phyloP scores from a whole-genome alignment of 1,140 invertebrate species.

The Drosophila rhopaloa region DNA sequence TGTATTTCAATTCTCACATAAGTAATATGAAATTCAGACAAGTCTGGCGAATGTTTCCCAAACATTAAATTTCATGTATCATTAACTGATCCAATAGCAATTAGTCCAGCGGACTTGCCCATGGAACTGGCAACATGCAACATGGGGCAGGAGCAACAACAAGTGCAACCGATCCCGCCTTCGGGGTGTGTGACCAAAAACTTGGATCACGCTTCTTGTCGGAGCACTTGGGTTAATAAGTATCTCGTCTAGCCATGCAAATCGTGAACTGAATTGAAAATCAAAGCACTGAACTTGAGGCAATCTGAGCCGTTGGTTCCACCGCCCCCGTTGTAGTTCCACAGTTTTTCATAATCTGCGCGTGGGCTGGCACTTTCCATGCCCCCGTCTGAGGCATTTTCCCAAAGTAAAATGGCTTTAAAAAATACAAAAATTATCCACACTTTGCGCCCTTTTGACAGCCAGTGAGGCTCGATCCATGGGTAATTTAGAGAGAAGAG shows the following conservation, averaged over 20 bases:
- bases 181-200: constrained; percentile 60
- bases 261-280: constrained; percentile 56
- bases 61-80: constrained; percentile 14
- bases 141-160: constrained; percentile 22
- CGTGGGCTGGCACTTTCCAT: constrained; percentile 55
- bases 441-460: constrained; percentile 68
- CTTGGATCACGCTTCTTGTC: constrained; percentile 57
- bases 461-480: constrained; percentile 32
- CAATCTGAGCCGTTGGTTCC: constrained; percentile 24
- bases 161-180: constrained; percentile 44
- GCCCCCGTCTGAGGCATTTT: constrained; percentile 25
- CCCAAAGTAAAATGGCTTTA: constrained; percentile 15
- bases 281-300: constrained; percentile 58
- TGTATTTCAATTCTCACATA: too few relatives aligned
- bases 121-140: constrained; percentile 35
- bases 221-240: constrained; percentile 60
- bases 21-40: not conserved
- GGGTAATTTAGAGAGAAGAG: constrained; percentile 39
- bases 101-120: constrained; percentile 30
- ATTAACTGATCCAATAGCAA: constrained; percentile 17
- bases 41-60: not conserved
- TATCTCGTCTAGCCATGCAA: constrained; percentile 64
- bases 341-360: constrained; percentile 10
- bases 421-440: constrained; percentile 46
- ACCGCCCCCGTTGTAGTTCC: constrained; percentile 1